Conservation (phyloP, 2,113 vertebrate species). For the Grammatotria lemairii region DNA sequence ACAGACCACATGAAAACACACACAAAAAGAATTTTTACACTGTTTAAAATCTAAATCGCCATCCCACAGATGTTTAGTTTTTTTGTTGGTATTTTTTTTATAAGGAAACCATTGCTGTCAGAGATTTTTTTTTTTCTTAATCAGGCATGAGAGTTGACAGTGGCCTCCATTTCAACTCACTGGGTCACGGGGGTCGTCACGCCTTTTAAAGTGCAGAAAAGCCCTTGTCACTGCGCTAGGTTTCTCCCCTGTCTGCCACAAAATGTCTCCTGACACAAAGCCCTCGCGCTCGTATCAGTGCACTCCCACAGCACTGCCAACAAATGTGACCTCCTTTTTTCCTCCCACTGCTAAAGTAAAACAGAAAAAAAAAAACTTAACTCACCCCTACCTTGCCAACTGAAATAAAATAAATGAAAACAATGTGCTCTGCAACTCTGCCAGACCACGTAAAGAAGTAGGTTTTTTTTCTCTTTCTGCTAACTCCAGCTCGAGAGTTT, state of each 20-base stretch:
- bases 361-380: constrained; percentile 11
- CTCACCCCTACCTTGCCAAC: constrained; percentile 49
- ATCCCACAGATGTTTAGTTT: rapidly evolving
- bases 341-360: constrained; percentile 25
- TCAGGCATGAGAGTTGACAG: neutral
- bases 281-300: constrained; percentile 28
- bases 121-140: neutral
- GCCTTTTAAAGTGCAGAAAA: constrained; percentile 57
- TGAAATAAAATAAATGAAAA: constrained; percentile 48
- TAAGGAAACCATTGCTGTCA: neutral
- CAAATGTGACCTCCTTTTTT: constrained; percentile 57
- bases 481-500: constrained; percentile 45
- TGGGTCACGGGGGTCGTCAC: constrained; percentile 53
- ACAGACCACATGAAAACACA: neutral
- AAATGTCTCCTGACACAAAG: constrained; percentile 64
- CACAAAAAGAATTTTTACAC: neutral
- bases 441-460: constrained; percentile 27
- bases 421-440: constrained; percentile 32
- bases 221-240: constrained; percentile 34
- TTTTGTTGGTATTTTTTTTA: neutral
- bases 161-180: constrained; percentile 66
- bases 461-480: neutral
- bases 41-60: neutral
- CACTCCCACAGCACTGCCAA: constrained; percentile 41
- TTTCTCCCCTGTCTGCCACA: constrained; percentile 51